Evolutionary conservation across 2,888 invertebrate genomes (phyloP).

Genomic region (Clistopyga incitator): DNA sequence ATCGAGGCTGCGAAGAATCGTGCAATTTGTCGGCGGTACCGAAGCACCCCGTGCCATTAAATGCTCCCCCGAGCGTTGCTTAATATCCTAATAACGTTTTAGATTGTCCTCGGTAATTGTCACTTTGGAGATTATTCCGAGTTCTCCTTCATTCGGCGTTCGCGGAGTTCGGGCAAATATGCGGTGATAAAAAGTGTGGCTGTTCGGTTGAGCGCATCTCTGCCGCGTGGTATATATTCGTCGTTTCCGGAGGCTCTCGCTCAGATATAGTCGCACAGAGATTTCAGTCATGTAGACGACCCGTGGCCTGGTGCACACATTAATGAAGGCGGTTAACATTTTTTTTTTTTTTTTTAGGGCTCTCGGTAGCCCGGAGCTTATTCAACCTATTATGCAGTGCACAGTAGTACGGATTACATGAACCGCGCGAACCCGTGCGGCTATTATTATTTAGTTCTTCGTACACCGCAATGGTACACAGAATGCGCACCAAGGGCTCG

Average conservation of each 20-base stretch:
- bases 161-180: slow-evolving; percentile 16
- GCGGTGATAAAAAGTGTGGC: slow-evolving; percentile 24
- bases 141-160: background rate
- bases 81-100: slow-evolving; percentile 19
- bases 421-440: slow-evolving; percentile 30
- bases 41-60: background rate
- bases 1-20: background rate
- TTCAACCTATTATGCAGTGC: slow-evolving; percentile 54
- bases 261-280: background rate
- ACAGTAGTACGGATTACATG: slow-evolving; percentile 47
- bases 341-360: slow-evolving; percentile 29
- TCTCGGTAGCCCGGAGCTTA: slow-evolving; percentile 35
- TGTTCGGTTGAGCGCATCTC: slow-evolving; percentile 12
- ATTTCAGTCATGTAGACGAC: no score
- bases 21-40: background rate
- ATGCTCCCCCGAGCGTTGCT: background rate
- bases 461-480: background rate
- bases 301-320: background rate
- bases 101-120: slow-evolving; percentile 13
- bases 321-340: slow-evolving; percentile 29
- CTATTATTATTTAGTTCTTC: slow-evolving; percentile 58
- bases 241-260: background rate
- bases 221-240: slow-evolving; percentile 8
- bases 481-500: background rate
- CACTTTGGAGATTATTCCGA: background rate